These are phyloP conservation scores for Myotis pilosus DNA, from an alignment of 2,797 vertebrate genomes.

Conservation along the genomic window DNA sequence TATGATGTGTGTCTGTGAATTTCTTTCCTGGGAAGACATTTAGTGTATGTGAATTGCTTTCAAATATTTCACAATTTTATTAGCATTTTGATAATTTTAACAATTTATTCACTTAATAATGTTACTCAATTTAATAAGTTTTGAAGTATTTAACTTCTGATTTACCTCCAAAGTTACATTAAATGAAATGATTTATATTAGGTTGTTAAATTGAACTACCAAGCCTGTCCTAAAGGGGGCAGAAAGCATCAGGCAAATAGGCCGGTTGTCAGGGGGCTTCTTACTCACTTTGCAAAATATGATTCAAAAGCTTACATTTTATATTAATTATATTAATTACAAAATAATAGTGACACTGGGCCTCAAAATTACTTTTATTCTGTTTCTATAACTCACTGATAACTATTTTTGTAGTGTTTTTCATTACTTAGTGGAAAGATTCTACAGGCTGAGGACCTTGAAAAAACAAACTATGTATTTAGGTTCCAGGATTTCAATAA, in stretches of 20 bases:
- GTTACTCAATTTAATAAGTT: constrained; percentile 5
- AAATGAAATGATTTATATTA: background rate
- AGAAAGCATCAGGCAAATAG: constrained; percentile 63
- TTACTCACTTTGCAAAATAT: background rate
- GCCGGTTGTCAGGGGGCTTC: no score
- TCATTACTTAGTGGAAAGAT: background rate
- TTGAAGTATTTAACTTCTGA: constrained; percentile 27
- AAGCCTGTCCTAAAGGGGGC: constrained; percentile 79
- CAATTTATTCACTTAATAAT: background rate
- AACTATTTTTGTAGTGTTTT: background rate
- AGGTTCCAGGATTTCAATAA: background rate
- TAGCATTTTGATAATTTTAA: constrained; percentile 21
- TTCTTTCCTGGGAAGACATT: constrained; percentile 17
- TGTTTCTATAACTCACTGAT: constrained; percentile 8
- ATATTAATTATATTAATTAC: background rate
- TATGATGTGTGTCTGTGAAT: background rate
- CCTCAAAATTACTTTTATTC: background rate
- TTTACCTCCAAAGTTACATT: background rate
- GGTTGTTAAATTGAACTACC: constrained; percentile 60
- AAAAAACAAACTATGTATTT: background rate
- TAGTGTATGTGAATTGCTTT: background rate
- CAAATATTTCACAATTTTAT: constrained; percentile 25
- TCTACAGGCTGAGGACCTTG: background rate
- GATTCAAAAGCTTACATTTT: background rate
- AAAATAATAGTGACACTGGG: background rate